Conservation (phyloP, 2,888 invertebrate genomes). For the Dusona sp. region DNA sequence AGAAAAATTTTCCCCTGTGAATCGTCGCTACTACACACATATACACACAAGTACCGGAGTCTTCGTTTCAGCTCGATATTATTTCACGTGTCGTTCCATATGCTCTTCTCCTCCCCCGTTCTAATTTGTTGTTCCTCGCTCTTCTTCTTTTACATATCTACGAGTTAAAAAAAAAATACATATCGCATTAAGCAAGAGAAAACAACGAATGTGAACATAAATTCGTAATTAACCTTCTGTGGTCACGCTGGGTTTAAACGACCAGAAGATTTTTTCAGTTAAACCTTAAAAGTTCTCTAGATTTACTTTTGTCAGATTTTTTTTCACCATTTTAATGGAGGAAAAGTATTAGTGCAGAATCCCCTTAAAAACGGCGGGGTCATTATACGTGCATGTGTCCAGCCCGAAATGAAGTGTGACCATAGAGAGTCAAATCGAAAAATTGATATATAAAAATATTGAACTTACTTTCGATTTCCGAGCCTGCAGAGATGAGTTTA, state of each 20-base stretch:
- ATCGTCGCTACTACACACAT: slow-evolving; percentile 35
- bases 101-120: slow-evolving; percentile 27
- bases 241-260: background rate
- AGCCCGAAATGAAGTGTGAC: background rate
- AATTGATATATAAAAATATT: background rate
- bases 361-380: background rate
- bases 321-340: too few species aligned
- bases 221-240: background rate
- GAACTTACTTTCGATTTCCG: slow-evolving; percentile 83
- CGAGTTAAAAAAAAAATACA: slow-evolving; percentile 7
- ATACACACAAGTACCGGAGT: slow-evolving; percentile 35
- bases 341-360: background rate
- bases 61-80: slow-evolving; percentile 40
- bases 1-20: slow-evolving; percentile 21
- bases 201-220: background rate
- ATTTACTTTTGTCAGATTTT: background rate
- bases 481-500: slow-evolving; percentile 83
- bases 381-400: background rate
- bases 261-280: too few species aligned
- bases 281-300: too few species aligned
- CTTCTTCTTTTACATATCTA: slow-evolving; percentile 66
- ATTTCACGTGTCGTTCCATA: slow-evolving; percentile 52
- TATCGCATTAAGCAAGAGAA: background rate
- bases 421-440: background rate
- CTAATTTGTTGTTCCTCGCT: slow-evolving; percentile 14